Evolutionary conservation across 2,113 vertebrate species (phyloP).

Genomic region (Zapornia atra): DNA sequence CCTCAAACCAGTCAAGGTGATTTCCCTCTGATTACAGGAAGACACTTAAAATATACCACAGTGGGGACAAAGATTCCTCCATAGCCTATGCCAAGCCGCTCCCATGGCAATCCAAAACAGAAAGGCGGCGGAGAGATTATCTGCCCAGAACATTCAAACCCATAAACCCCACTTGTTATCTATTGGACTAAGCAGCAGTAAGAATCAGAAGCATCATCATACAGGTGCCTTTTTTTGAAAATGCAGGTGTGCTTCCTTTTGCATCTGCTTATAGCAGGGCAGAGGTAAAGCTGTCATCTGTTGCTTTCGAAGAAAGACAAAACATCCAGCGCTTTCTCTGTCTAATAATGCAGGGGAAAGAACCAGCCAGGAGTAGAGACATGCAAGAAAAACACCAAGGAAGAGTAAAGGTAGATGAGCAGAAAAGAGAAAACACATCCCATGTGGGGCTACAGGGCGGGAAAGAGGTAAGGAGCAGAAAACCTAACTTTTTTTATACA

Average conservation of each 20-base stretch:
- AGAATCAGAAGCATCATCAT: not conserved
- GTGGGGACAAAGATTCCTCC: not conserved
- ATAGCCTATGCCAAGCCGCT: not conserved
- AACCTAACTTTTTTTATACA: not conserved
- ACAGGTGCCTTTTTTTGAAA: not conserved
- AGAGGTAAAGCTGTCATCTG: not conserved
- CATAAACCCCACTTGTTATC: not conserved
- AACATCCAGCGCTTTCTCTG: not conserved
- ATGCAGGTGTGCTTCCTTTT: not conserved
- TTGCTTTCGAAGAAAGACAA: not conserved
- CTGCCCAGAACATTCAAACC: not conserved
- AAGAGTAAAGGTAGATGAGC: not conserved
- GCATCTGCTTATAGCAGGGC: not conserved
- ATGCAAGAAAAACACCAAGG: not conserved
- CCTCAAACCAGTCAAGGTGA: not conserved
- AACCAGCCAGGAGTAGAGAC: not conserved
- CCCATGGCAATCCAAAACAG: not conserved
- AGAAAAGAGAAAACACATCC: not conserved
- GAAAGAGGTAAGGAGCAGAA: not conserved
- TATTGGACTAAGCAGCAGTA: not conserved
- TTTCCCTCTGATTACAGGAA: not conserved
- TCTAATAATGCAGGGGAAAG: rapidly evolving
- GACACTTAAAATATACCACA: not conserved
- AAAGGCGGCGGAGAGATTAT: not conserved
- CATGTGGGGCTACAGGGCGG: rapidly evolving